A percentile compares a stretch with the other conserved stretches of the same genome.
phyloP scores from a whole-genome alignment of 2,797 vertebrate species.

The Gila robusta region DNA sequence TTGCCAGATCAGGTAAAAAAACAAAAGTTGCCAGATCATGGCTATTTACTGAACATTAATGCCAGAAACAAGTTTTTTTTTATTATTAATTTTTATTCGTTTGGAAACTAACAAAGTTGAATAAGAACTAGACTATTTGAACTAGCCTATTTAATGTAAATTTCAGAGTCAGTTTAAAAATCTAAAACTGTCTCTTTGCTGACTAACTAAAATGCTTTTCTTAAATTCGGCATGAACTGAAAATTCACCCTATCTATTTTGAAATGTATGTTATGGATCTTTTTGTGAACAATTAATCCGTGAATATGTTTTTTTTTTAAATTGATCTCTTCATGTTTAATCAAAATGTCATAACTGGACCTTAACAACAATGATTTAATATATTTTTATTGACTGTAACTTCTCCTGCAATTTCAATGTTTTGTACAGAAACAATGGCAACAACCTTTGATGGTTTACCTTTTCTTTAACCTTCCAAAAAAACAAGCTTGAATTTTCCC shows the following conservation, averaged over 20 bases:
- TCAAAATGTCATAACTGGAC: neutral
- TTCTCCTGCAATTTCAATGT: neutral
- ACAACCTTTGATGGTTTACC: constrained; percentile 17
- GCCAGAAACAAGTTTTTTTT: neutral
- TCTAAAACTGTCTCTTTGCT: neutral
- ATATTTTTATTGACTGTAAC: neutral
- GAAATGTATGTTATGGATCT: neutral
- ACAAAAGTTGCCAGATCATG: neutral
- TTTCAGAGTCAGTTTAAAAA: neutral
- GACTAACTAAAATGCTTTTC: neutral
- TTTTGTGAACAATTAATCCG: neutral
- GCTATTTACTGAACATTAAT: neutral
- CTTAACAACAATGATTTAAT: neutral
- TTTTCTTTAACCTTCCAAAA: constrained; percentile 21
- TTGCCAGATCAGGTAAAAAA: constrained; percentile 44
- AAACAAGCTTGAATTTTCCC: constrained; percentile 35
- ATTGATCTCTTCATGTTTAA: neutral
- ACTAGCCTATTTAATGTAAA: neutral
- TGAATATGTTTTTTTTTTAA: neutral
- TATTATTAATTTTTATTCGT: neutral
- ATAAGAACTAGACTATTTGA: neutral
- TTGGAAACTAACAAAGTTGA: neutral
- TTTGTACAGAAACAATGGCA: neutral
- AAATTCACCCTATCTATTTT: neutral
- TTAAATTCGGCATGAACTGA: neutral